Evolutionary conservation across 2,113 vertebrate genomes (phyloP), one percentile per base, ranked within the genome.

Genomic region (Astatoreochromis straeleni): DNA sequence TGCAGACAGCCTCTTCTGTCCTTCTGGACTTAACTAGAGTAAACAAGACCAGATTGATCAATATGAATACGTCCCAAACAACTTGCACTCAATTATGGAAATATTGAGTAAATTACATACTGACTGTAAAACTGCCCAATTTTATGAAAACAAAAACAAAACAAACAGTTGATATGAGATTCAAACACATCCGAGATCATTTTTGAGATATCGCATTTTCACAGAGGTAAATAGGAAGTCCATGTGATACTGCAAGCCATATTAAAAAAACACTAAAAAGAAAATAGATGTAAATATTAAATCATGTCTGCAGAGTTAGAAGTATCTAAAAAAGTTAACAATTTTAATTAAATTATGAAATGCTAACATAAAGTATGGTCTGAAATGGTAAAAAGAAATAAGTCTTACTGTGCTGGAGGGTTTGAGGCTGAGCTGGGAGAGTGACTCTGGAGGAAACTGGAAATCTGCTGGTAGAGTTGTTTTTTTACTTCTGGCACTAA

Each of bases 381-480:
- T 26, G 21, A 73, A 45, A 73, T 47, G 40, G 42, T 10, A 29
- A 47, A 75, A 75, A 75, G 1, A 75, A 8, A 16, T 4, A n/a
- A 5, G 58, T 9, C 96, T 95, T 94, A 99, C 98, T 95, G 93
- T 96, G 88, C 92, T 83, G 49, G 88, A 84, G 9, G 98, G 97
- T 85, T 98, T 99, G 83, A 98, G 97, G 92, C 94, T 96, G 60
- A 99, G 96, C 93, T 96, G 97, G 11, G 96, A 92, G 2, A 99
- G 89, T 9, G 86, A 95, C n/a, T 95, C 85, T 5, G 96, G 96
- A 3, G 97, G 92, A 26, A 99, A 99, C 93, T 97, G 96, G 95
- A 99, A 99, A 87, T 98, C 97, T 3, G 92, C 16, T 0, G 98
- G 98, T 7, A 99, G 96, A 0, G 97, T 98, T 13, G 97, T 98